Percentiles rank a stretch among this genome's conserved stretches.
These are phyloP conservation scores for Ceratina australensis DNA, from an alignment of 1,140 invertebrate genomes.

Conservation along the genomic window DNA sequence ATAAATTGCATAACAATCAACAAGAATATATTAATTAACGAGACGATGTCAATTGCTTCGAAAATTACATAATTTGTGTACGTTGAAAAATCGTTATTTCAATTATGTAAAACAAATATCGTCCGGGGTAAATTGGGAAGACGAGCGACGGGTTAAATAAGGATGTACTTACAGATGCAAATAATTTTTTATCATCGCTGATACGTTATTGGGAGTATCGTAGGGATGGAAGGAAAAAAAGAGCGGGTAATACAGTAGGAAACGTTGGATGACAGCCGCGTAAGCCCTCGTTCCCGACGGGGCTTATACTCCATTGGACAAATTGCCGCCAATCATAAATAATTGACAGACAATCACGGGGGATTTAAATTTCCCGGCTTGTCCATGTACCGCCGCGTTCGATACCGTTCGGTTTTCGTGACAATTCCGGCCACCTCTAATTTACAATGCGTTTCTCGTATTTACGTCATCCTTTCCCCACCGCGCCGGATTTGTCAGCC, in stretches of 20 bases:
- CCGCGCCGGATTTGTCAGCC: slow-evolving; percentile 14
- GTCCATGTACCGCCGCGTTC: slow-evolving; percentile 49
- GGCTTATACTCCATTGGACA: slow-evolving; percentile 68
- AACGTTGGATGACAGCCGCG: slow-evolving; percentile 55
- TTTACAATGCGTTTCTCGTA: slow-evolving; percentile 47
- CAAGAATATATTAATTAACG: no score
- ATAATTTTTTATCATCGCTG: slow-evolving; percentile 30
- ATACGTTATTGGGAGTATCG: slow-evolving; percentile 1
- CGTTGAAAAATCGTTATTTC: no score
- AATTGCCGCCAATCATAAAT: slow-evolving; percentile 75
- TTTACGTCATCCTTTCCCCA: slow-evolving; percentile 17
- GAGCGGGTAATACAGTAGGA: slow-evolving; percentile 60
- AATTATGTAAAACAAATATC: background rate
- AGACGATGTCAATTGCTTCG: no score
- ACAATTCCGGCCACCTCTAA: slow-evolving; percentile 41
- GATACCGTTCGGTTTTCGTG: slow-evolving; percentile 53
- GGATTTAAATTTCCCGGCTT: slow-evolving; percentile 63
- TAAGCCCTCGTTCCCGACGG: slow-evolving; percentile 60
- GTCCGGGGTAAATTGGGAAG: no score
- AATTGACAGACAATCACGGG: slow-evolving; percentile 73
- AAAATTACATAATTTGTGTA: no score
- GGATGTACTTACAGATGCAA: no score
- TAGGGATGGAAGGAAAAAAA: slow-evolving; percentile 3
- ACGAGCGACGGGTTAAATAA: no score
- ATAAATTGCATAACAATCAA: no score